Conservation (phyloP, 2,113 vertebrate genomes). For the Ariopsis seemanni region DNA sequence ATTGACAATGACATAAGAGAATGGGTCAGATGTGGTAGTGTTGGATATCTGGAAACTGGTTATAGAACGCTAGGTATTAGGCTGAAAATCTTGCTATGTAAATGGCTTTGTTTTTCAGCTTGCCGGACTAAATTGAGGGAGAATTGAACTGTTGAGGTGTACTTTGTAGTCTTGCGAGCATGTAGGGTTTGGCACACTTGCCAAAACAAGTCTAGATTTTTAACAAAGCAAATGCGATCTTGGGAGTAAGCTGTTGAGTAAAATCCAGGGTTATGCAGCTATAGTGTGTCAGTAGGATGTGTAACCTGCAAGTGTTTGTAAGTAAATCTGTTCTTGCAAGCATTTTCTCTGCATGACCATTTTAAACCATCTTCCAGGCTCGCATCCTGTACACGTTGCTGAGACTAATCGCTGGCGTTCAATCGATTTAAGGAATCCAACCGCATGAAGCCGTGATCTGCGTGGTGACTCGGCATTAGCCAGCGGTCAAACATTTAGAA, state of each 20-base stretch:
- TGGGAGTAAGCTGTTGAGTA: not conserved
- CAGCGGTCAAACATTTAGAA: not conserved
- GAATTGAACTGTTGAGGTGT: not conserved
- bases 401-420: not conserved
- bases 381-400: not conserved
- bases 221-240: not conserved
- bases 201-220: not conserved
- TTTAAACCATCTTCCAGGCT: not conserved
- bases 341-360: not conserved
- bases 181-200: not conserved
- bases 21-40: not conserved
- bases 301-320: not conserved
- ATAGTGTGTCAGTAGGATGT: not conserved
- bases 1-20: not conserved
- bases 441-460: not conserved
- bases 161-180: not conserved
- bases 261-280: not conserved
- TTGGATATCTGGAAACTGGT: not conserved
- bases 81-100: not conserved
- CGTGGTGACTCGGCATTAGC: conserved; percentile 41
- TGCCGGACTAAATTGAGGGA: not conserved
- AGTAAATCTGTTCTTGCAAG: not conserved
- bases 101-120: not conserved
- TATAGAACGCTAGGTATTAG: not conserved
- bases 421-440: not conserved